Evolutionary conservation across 2,888 invertebrate genomes (phyloP).

Genomic region (Choristoneura rosaceana): DNA sequence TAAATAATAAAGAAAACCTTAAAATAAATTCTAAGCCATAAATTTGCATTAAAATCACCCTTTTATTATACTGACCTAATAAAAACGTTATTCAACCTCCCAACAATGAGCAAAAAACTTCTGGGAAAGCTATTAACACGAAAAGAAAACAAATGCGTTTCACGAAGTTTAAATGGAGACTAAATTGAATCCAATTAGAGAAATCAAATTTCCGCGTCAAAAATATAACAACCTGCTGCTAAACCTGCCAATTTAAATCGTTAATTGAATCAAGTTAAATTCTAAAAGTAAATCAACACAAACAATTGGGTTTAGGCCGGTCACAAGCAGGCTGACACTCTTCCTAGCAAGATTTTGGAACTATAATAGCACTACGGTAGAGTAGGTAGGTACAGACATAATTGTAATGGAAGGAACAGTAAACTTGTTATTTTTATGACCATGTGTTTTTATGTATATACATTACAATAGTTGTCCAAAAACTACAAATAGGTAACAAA

Average conservation of each 20-base stretch:
- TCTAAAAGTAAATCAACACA: slow-evolving; percentile 28
- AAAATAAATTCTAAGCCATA: neutral
- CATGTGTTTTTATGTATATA: too few relatives aligned
- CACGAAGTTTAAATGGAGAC: slow-evolving; percentile 19
- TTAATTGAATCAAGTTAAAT: slow-evolving; percentile 16
- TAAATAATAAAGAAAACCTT: neutral
- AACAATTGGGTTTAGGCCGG: slow-evolving; percentile 1
- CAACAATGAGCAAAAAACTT: slow-evolving; percentile 19
- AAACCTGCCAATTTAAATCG: slow-evolving; percentile 18
- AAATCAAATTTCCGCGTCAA: slow-evolving; percentile 36
- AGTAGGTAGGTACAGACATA: too few relatives aligned
- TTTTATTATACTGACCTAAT: slow-evolving; percentile 14
- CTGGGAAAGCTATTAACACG: slow-evolving; percentile 12
- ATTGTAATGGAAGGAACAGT: too few relatives aligned
- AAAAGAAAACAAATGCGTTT: slow-evolving; percentile 27
- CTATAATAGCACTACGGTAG: too few relatives aligned
- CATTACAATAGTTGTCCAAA: too few relatives aligned
- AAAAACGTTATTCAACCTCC: slow-evolving; percentile 18
- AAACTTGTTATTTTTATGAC: too few relatives aligned
- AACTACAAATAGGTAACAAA: too few relatives aligned
- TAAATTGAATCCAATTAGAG: slow-evolving; percentile 34
- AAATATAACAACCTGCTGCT: slow-evolving; percentile 28
- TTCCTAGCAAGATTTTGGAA: too few relatives aligned
- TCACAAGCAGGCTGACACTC: too few relatives aligned
- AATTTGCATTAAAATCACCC: slow-evolving; percentile 9